Evolutionary conservation across 2,113 vertebrate genomes (phyloP), one percentile per base, ranked within the genome.

Genomic region (Aspiorhynchus laticeps): DNA sequence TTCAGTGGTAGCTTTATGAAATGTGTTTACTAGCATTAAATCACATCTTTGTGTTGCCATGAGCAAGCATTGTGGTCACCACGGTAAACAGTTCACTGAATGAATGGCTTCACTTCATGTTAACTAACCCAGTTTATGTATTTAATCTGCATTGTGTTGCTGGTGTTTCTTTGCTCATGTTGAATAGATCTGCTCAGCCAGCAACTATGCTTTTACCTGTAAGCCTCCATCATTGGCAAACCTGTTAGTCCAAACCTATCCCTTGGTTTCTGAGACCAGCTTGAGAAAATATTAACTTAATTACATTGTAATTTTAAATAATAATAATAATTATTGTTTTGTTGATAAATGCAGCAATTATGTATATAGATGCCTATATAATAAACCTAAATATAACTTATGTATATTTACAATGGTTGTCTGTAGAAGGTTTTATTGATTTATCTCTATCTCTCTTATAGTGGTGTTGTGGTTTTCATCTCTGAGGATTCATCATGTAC

Each of bases 401-500:
- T n/a, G 3, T 24, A 26, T 48, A 12, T 4, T 12, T 48, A 15
- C 8, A 75, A 75, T 75, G 21, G 4, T 26, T 51, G 10, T 12
- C 10, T 28, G 19, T 24, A 59, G 7, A 9, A 3, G 11, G 14
- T 14, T 63, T 26, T 81, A 48, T 81, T 43, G 36, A 48, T 36
- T 73, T 11, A 17, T 63, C 51, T 73, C 12, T 76, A 91, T 88
- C 89, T 90, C 85, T 75, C 73, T 28, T 31, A 26, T n/a, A 36
- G 33, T 24, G 12, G n/a, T 15, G 36, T 46, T 11, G 48, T 17
- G n/a, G 7, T 36, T n/a, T 76, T 89, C 85, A 87, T 87, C 36
- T 33, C 24, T 91, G 85, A 91, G 28, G 93, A 59, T 93, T 94
- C 14, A 93, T 88, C 19, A 88, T 31, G 67, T 94, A 94, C 63